Evolutionary conservation across 2,888 invertebrate species (phyloP).

Genomic region (Mesorhabditis belari): DNA sequence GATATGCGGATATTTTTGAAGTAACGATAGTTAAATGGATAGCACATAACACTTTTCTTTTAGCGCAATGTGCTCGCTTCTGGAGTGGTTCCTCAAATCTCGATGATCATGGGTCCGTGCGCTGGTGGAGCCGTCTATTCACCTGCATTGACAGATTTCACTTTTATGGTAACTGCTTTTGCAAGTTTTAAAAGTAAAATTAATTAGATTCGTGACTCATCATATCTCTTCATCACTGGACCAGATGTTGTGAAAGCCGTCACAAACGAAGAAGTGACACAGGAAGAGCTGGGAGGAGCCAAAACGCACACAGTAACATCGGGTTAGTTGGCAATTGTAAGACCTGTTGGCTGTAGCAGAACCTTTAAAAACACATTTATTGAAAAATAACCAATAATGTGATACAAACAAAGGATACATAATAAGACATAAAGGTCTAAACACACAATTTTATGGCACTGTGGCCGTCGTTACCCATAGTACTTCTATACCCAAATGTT

Average conservation of each 20-base stretch:
- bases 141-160: slow-evolving; percentile 67
- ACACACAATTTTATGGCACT: too few relatives aligned
- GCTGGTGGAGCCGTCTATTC: slow-evolving; percentile 69
- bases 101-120: slow-evolving; percentile 68
- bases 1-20: slow-evolving; percentile 67
- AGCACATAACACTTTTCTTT: slow-evolving; percentile 21
- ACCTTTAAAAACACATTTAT: too few relatives aligned
- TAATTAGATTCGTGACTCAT: slow-evolving; percentile 58
- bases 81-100: slow-evolving; percentile 66
- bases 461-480: too few relatives aligned
- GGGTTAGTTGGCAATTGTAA: slow-evolving; percentile 52
- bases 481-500: too few relatives aligned
- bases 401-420: too few relatives aligned
- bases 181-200: background rate
- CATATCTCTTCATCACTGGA: slow-evolving; percentile 67
- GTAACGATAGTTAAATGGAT: slow-evolving; percentile 30
- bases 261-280: slow-evolving; percentile 66
- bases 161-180: slow-evolving; percentile 64
- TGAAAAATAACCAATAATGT: too few relatives aligned
- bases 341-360: background rate
- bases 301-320: slow-evolving; percentile 64
- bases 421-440: too few relatives aligned
- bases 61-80: slow-evolving; percentile 65
- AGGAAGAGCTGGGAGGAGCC: slow-evolving; percentile 66
- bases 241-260: slow-evolving; percentile 68